A percentile compares a stretch with the other conserved stretches of the same genome.
Evolutionary conservation across 2,113 vertebrate species (phyloP).

Genomic region (Neomonachus schauinslandi): DNA sequence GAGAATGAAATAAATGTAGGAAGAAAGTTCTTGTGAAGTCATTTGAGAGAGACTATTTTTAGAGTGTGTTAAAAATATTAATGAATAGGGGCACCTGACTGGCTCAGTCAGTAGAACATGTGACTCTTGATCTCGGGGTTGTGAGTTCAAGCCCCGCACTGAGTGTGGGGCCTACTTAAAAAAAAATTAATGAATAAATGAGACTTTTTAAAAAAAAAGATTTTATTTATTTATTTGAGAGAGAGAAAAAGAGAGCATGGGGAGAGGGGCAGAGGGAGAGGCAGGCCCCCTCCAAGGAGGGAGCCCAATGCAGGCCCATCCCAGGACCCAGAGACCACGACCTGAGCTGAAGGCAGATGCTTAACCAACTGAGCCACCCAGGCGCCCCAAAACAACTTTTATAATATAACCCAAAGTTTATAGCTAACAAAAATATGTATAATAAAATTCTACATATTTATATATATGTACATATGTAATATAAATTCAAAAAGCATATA

Average conservation of each 20-base stretch:
- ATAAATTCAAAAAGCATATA: background rate
- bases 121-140: background rate
- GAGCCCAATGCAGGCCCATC: background rate
- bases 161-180: background rate
- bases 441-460: background rate
- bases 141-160: background rate
- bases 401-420: background rate
- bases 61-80: constrained; percentile 10
- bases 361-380: background rate
- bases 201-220: background rate
- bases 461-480: background rate
- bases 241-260: background rate
- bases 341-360: background rate
- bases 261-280: background rate
- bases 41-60: constrained; percentile 43
- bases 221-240: background rate
- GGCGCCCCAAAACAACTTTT: background rate
- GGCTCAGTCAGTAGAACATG: background rate
- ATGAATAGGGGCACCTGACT: background rate
- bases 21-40: background rate
- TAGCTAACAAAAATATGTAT: background rate
- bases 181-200: background rate
- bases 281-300: background rate
- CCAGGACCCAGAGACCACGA: background rate
- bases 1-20: background rate